phyloP scores from a whole-genome alignment of 2,113 vertebrate species.

The Ariopsis seemanni region DNA sequence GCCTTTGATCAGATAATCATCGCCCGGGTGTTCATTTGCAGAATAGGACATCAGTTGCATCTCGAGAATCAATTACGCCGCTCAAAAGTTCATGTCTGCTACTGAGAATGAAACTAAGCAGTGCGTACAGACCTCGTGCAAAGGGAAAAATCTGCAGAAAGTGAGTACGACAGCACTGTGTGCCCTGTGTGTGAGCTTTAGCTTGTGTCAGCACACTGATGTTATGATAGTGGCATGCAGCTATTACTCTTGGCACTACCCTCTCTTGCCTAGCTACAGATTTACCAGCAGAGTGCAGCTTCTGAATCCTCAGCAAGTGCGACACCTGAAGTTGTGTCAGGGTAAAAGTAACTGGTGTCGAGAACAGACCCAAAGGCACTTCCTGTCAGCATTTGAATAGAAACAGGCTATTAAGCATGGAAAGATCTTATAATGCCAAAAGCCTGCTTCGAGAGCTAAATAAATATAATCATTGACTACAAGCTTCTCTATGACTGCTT shows the following conservation, averaged over 20 bases:
- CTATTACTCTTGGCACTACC: conserved; percentile 28
- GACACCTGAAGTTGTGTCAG: conserved; percentile 40
- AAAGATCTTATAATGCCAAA: conserved; percentile 29
- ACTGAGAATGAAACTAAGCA: conserved; percentile 19
- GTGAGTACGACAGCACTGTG: neutral
- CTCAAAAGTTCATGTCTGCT: conserved; percentile 25
- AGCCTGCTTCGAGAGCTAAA: conserved; percentile 13
- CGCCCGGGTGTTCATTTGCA: conserved; percentile 37
- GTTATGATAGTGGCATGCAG: conserved; percentile 39
- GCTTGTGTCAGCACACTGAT: conserved; percentile 32
- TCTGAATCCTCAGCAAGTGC: conserved; percentile 23
- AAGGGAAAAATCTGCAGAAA: neutral
- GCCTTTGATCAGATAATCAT: conserved; percentile 43
- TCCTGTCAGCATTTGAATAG: conserved; percentile 46
- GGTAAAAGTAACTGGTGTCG: conserved; percentile 23
- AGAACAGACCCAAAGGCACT: conserved; percentile 46
- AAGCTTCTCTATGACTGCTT: neutral
- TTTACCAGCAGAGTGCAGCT: conserved; percentile 11
- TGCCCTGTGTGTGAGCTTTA: conserved; percentile 14
- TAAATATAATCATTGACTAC: conserved; percentile 3
- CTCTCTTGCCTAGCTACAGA: conserved; percentile 22
- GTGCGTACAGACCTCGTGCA: neutral
- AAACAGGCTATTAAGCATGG: conserved; percentile 19
- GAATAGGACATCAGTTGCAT: conserved; percentile 32
- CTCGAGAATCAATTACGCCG: conserved; percentile 33